Evolutionary conservation across 2,113 vertebrate species (phyloP).

Genomic region (Sigmodon hispidus): DNA sequence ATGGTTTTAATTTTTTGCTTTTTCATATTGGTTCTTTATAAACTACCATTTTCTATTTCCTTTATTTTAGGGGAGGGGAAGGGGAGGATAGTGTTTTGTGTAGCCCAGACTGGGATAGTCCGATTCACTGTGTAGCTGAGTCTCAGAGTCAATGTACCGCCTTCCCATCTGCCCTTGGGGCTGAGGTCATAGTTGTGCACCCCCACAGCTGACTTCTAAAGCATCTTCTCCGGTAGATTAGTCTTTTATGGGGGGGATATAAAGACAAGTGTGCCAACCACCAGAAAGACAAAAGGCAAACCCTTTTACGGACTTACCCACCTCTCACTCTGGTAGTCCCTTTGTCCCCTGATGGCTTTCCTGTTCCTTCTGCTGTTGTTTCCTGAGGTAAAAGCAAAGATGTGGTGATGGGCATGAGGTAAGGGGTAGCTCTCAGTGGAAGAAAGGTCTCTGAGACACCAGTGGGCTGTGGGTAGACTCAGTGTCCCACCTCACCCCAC

Average conservation of each 20-base stretch:
- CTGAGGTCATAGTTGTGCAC: not conserved
- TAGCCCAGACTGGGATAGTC: not conserved
- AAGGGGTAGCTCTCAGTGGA: not conserved
- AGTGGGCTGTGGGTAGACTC: not conserved
- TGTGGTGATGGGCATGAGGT: not conserved
- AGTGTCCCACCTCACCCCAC: not conserved
- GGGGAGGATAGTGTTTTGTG: not conserved
- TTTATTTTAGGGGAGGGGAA: not conserved
- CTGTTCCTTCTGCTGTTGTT: not conserved
- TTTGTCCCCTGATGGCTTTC: not conserved
- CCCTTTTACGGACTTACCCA: not conserved
- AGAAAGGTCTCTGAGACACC: not conserved
- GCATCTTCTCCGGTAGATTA: not conserved
- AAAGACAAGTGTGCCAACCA: not conserved
- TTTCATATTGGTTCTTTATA: not conserved
- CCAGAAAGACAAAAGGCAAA: not conserved
- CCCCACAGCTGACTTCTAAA: not conserved
- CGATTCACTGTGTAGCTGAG: not conserved
- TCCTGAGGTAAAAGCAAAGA: not conserved
- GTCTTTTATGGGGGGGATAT: not conserved
- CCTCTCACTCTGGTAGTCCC: not conserved
- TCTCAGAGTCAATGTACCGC: not conserved
- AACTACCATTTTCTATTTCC: not conserved
- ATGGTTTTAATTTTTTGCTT: not conserved
- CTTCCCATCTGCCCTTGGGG: too few species aligned